A percentile compares a stretch with the other conserved stretches of the same genome.
Conservation (phyloP, 2,888 invertebrate genomes). For the Cataglyphis albicans region DNA sequence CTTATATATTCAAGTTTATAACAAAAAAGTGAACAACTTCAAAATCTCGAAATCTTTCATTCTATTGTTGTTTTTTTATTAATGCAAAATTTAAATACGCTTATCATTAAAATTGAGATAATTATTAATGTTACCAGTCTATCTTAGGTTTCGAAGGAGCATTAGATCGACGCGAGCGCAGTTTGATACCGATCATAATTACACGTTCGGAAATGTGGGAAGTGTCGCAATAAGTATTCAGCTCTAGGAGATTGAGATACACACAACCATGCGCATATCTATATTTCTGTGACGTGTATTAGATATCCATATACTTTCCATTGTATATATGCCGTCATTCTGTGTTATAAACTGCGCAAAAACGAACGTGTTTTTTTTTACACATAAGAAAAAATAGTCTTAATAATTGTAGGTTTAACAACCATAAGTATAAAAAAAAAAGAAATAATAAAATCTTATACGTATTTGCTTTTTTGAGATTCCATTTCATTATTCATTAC, state of each 20-base stretch:
- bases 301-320: slow-evolving; percentile 15
- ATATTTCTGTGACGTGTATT: slow-evolving; percentile 18
- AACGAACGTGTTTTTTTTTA: slow-evolving; percentile 12
- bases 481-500: background rate
- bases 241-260: slow-evolving; percentile 42
- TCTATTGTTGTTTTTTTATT: background rate
- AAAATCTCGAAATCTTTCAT: background rate
- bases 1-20: background rate
- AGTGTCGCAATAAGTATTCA: slow-evolving; percentile 63
- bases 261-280: slow-evolving; percentile 19
- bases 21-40: background rate
- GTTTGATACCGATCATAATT: slow-evolving; percentile 67
- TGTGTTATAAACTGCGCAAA: slow-evolving; percentile 6
- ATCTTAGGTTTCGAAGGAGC: background rate
- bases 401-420: background rate
- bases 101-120: background rate
- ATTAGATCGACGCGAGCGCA: slow-evolving; percentile 33
- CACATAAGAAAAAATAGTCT: background rate
- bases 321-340: slow-evolving; percentile 4
- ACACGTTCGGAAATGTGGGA: slow-evolving; percentile 68
- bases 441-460: background rate
- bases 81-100: background rate
- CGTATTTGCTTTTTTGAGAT: slow-evolving; percentile 5
- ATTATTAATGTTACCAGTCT: background rate
- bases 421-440: background rate